Conservation (phyloP, 2,797 vertebrate genomes). For the Chloroceryle amazona region DNA sequence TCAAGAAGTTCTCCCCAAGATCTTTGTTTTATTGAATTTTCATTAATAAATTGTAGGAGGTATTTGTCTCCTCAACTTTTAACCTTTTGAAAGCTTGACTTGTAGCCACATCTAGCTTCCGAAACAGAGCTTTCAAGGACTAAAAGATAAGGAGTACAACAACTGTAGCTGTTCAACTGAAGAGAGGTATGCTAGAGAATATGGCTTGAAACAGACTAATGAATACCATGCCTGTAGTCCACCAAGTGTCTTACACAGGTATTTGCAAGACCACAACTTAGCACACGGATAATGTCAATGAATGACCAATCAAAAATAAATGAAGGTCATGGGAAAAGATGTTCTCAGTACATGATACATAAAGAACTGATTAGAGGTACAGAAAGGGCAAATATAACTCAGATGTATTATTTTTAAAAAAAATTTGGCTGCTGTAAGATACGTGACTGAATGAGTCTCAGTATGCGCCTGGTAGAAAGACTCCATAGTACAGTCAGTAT, state of each 20-base stretch:
- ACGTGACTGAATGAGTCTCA: background rate
- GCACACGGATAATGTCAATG: background rate
- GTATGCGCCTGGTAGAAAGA: background rate
- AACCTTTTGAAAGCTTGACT: background rate
- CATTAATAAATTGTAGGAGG: background rate
- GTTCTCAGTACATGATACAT: background rate
- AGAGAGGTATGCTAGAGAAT: background rate
- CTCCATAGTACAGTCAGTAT: fast-evolving
- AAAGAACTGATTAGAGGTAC: background rate
- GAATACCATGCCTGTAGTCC: background rate
- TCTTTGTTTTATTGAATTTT: background rate
- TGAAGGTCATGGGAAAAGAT: background rate
- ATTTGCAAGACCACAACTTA: background rate
- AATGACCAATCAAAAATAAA: background rate
- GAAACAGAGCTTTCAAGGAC: background rate
- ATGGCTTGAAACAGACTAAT: background rate
- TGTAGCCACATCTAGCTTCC: background rate
- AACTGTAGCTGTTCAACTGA: background rate
- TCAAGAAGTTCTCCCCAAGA: background rate
- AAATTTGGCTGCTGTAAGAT: background rate
- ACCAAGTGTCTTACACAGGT: background rate
- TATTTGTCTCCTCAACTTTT: background rate
- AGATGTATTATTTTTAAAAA: background rate
- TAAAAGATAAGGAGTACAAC: background rate
- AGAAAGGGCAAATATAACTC: background rate